Evolutionary conservation across 2,113 vertebrate genomes (phyloP), one percentile per base, ranked within the genome.

Genomic region (Vireo altiloquus): DNA sequence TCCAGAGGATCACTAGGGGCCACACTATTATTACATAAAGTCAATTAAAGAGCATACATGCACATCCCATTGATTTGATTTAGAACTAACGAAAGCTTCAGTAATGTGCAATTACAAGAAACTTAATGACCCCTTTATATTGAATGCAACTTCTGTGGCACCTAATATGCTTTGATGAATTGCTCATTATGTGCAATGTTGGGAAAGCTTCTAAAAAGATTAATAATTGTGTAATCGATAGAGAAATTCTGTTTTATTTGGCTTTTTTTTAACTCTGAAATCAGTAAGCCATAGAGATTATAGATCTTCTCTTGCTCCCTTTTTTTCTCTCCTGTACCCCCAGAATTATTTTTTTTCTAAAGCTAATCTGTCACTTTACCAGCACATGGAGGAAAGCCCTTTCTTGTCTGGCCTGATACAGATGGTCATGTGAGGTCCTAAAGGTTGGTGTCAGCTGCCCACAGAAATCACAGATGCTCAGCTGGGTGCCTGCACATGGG

Each of bases 111-210:
- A 95, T 98, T 97, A 97, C 88, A 92, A 93, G 94, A 89, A 95
- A 74, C 95, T 74, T 96, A 96, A 98, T 96, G 96, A 97, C 86
- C 93, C 94, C 90, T 96, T 94, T 91, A 60, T 93, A 84, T 80
- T 64, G 87, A 89, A 82, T 47, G 92, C 90, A 89, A 69, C 92
- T 87, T 95, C 86, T 74, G 42, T 82, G 97, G 95, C 97, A 96
- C 75, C 97, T 95, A 85, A 92, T 96, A 92, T 18, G 46, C 92
- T 92, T 90, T 98, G 97, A 98, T 97, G 95, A 97, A 98, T 98
- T 94, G 81, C 79, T 98, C 94, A 94, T 98, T 97, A 95, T 15
- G 57, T 72, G 63, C 81, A 23, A 52, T 68, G 90, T 82, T 87
- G 74, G 90, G 92, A 94, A 89, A 94, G 91, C 92, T 79, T 92